These are phyloP conservation scores for Actenoides hombroni DNA, from an alignment of 2,113 vertebrate genomes.

Conservation along the genomic window DNA sequence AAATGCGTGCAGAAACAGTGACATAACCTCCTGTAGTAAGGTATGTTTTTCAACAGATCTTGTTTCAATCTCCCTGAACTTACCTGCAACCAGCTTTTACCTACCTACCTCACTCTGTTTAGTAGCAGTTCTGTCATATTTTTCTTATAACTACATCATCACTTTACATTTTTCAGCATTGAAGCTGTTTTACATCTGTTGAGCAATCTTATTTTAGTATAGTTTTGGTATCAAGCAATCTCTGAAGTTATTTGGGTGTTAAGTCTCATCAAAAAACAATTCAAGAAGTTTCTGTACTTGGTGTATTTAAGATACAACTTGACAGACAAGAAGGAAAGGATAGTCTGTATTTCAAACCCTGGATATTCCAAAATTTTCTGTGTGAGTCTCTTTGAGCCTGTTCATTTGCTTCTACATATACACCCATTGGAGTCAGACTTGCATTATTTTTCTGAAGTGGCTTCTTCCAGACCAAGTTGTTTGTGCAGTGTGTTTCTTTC, in stretches of 20 bases:
- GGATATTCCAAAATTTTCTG: background rate
- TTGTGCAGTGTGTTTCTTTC: background rate
- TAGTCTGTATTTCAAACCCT: background rate
- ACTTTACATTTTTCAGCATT: background rate
- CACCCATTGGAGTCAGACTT: background rate
- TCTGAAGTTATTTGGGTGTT: background rate
- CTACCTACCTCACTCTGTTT: background rate
- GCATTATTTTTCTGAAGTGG: background rate
- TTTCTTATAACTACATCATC: background rate
- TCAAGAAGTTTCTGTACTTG: background rate
- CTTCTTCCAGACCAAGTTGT: background rate
- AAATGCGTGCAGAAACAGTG: background rate
- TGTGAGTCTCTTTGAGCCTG: background rate
- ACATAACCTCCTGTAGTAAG: background rate
- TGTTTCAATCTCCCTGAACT: background rate
- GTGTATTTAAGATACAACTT: background rate
- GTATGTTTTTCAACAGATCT: background rate
- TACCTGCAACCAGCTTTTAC: background rate
- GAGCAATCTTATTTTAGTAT: background rate
- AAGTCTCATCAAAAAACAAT: background rate
- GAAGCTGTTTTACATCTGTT: background rate
- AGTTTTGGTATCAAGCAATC: background rate
- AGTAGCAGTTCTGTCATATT: background rate
- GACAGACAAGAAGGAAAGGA: background rate
- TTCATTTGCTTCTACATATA: background rate